Conservation (phyloP, 2,113 vertebrate genomes). For the Alosa alosa region DNA sequence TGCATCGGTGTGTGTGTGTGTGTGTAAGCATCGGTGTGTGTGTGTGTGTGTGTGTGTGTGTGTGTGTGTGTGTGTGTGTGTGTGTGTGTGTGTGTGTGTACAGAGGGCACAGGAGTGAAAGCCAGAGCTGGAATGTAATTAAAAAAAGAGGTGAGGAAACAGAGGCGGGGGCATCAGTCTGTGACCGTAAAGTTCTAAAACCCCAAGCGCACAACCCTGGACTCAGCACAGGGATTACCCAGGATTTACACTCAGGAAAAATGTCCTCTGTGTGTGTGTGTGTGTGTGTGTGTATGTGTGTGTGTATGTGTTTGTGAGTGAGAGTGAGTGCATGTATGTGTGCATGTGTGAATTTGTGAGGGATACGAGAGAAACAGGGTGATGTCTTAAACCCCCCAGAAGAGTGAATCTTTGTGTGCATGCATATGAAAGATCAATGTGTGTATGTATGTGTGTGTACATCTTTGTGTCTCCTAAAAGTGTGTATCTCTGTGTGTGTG, state of each 20-base stretch:
- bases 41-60: slow-evolving; percentile 25
- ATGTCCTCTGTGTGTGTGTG: slow-evolving; percentile 8
- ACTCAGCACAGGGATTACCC: slow-evolving; percentile 18
- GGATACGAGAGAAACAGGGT: no score
- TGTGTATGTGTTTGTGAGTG: not conserved
- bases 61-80: slow-evolving; percentile 29
- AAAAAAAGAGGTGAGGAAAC: slow-evolving; percentile 44
- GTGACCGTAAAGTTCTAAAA: slow-evolving; percentile 7
- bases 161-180: slow-evolving; percentile 24
- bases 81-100: slow-evolving; percentile 29
- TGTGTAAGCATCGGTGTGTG: slow-evolving; percentile 18
- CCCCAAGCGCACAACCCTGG: no score
- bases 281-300: slow-evolving; percentile 21
- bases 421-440: not conserved
- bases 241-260: slow-evolving; percentile 31
- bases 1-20: no score
- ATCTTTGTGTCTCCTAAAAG: slow-evolving; percentile 8
- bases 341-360: not conserved
- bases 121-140: slow-evolving; percentile 44
- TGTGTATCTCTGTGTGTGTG: slow-evolving; percentile 17
- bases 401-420: slow-evolving; percentile 13
- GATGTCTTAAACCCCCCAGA: no score
- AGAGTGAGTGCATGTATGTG: not conserved
- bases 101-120: slow-evolving; percentile 30
- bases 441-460: not conserved